Conservation (phyloP, 2,888 invertebrate species). For the Steromphala cineraria region DNA sequence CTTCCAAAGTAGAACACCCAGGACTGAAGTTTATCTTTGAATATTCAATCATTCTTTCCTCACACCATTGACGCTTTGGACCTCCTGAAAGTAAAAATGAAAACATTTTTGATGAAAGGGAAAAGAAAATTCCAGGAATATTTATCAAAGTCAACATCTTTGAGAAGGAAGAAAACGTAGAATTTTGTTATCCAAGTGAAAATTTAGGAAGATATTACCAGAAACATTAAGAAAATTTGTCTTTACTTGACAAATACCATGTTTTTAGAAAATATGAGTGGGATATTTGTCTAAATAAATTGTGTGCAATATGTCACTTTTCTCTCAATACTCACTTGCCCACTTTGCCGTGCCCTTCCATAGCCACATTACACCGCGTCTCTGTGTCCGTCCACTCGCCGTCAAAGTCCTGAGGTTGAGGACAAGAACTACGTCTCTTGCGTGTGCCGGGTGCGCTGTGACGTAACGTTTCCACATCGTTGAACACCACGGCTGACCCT, state of each 20-base stretch:
- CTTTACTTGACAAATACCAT: no score
- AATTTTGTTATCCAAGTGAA: no score
- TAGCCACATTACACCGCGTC: constrained; percentile 68
- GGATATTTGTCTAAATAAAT: no score
- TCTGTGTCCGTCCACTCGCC: constrained; percentile 73
- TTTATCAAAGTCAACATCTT: no score
- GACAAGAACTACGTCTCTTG: constrained; percentile 65
- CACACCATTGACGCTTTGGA: no score
- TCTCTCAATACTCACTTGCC: background rate
- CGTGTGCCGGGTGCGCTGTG: constrained; percentile 70
- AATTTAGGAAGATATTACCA: no score
- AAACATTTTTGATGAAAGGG: background rate
- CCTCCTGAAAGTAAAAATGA: background rate
- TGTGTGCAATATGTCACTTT: no score
- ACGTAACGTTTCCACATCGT: constrained; percentile 90
- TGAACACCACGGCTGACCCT: constrained; percentile 94
- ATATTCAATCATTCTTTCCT: background rate
- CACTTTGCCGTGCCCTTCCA: constrained; percentile 67
- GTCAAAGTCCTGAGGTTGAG: constrained; percentile 63
- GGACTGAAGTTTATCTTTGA: no score
- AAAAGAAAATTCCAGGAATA: background rate
- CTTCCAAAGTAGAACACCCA: no score
- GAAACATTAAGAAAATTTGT: no score
- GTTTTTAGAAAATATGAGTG: no score
- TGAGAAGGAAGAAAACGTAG: no score